Evolutionary conservation across 2,113 vertebrate genomes (phyloP), one percentile per base, ranked within the genome.

Genomic region (Indri indri): DNA sequence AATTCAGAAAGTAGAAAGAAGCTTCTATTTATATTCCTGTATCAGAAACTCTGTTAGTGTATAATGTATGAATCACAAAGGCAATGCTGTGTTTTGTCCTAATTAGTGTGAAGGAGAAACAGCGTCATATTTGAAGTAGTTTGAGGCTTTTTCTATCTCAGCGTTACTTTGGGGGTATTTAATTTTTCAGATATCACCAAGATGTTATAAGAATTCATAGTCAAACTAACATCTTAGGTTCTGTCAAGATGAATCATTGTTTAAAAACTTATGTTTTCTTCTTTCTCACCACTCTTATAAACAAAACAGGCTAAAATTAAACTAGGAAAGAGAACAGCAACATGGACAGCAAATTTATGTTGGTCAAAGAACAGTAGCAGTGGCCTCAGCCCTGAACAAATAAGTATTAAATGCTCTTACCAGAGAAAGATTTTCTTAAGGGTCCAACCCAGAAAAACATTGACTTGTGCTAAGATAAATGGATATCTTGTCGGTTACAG

Each of bases 1-100:
- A 90, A 92, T 94, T 97, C 80, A 95, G 74, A 91, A 95, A 82
- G 76, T 82, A 94, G 34, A 87, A 88, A 90, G 90, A 88, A 95
- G 47, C 20, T 87, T 95, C 91, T 93, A 88, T 96, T 96, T 97
- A 91, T 95, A 87, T 83, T 89, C n/a, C 70, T 59, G 25, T 87
- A 90, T 93, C 80, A 97, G 83, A 93, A 97, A 77, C 12, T 66
- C 84, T 96, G 68, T 80, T 96, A 84, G 92, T 97, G 87, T 30
- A 82, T 84, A 89, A 95, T 88, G 80, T 97, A 65, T 3, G 20
- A 97, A 95, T 94, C 84, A 82, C 73, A 96, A 95, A 96, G 7
- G 50, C 54, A 96, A 45, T 74, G 83, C 42, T 91, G 37, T 77
- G 16, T 79, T 92, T 94, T 92, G 52, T 91, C 79, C 45, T 94